Evolutionary conservation across 2,888 invertebrate genomes (phyloP).

Genomic region (Myopa testacea): DNA sequence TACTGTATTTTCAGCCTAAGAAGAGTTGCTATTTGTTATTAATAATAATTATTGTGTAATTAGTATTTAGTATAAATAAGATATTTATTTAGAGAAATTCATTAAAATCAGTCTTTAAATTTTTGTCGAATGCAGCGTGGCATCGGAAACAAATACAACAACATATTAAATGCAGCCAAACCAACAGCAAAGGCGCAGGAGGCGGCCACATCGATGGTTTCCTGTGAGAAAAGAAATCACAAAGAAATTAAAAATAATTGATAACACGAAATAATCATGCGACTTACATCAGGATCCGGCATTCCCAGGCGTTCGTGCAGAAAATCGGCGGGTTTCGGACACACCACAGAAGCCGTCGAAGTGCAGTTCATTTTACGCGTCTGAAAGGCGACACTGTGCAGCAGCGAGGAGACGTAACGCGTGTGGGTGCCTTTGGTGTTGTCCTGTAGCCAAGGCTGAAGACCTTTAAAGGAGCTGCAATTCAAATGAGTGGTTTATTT

Average conservation of each 20-base stretch:
- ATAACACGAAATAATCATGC: not conserved
- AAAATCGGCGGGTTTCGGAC: constrained; percentile 66
- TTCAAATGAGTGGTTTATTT: not conserved
- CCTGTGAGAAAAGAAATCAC: constrained; percentile 72
- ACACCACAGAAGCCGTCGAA: constrained; percentile 65
- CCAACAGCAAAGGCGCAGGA: constrained; percentile 86
- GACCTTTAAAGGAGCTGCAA: constrained; percentile 79
- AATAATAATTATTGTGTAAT: too few species aligned
- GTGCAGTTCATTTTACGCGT: constrained; percentile 71
- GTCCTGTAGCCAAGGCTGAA: constrained; percentile 86
- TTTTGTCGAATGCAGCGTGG: constrained; percentile 88
- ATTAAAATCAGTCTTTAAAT: constrained; percentile 73
- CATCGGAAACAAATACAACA: constrained; percentile 86
- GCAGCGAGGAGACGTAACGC: constrained; percentile 81
- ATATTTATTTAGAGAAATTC: too few species aligned
- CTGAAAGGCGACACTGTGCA: constrained; percentile 80
- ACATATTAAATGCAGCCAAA: constrained; percentile 83
- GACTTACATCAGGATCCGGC: constrained; percentile 65
- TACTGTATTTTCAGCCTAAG: too few species aligned
- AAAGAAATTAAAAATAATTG: constrained; percentile 49
- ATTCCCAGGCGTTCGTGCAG: constrained; percentile 66
- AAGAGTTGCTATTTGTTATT: too few species aligned
- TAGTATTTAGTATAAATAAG: too few species aligned
- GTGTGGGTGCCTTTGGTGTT: constrained; percentile 83
- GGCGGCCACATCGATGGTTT: constrained; percentile 81